phyloP scores from a whole-genome alignment of 2,113 vertebrate species.

The Carassius carassius region DNA sequence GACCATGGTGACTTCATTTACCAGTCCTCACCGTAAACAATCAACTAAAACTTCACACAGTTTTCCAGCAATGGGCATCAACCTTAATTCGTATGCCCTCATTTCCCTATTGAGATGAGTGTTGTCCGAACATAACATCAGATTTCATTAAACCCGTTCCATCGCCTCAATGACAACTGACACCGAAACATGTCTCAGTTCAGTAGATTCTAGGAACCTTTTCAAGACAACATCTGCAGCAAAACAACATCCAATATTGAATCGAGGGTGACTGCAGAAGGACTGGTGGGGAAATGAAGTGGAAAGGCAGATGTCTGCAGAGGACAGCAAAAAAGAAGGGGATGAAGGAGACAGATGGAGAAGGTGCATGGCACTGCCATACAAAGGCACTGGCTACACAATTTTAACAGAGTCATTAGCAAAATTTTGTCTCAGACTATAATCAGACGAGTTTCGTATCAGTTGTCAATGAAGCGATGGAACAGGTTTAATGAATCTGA shows the following conservation, averaged over 20 bases:
- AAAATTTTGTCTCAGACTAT: neutral
- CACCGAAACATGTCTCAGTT: neutral
- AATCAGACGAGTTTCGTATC: too few species aligned
- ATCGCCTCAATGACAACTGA: neutral
- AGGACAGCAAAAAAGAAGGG: conserved; percentile 9
- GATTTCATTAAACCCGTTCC: neutral
- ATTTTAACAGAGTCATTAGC: neutral
- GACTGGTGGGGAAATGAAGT: conserved; percentile 30
- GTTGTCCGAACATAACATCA: conserved; percentile 2
- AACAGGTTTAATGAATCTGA: too few species aligned
- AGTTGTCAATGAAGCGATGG: too few species aligned
- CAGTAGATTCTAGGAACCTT: conserved; percentile 3
- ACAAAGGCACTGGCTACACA: neutral
- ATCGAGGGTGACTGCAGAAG: neutral
- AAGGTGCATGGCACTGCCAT: conserved; percentile 24
- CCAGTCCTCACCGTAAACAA: conserved; percentile 48
- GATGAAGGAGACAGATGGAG: conserved; percentile 29
- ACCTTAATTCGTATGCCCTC: neutral
- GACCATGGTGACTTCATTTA: conserved; percentile 56
- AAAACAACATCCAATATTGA: neutral
- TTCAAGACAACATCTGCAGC: conserved; percentile 24
- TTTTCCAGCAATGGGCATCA: conserved; percentile 1
- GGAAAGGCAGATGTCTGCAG: conserved; percentile 35
- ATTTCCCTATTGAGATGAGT: conserved; percentile 2
- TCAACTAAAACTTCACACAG: conserved; percentile 49